Base-by-base conservation (phyloP, 2,888 invertebrate species). In the Caenorhabditis sp. region DNA sequence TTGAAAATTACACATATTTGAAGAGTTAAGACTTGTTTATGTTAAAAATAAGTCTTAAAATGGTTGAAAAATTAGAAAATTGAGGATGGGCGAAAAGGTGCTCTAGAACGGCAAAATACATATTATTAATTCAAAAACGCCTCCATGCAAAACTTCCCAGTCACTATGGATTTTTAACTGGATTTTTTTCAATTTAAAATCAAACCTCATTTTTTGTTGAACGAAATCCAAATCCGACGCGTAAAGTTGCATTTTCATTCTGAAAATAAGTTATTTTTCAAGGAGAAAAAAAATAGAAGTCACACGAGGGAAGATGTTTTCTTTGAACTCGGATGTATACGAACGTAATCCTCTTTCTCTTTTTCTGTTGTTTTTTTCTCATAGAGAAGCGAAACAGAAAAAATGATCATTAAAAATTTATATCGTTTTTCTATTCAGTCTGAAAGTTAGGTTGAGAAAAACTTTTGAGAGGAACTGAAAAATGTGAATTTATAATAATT, bases 61-160 rank as follows among this genome's bases (percentile, higher is more conserved):
- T 53, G 53, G 53, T 23, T 53, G n/a, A 53, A 53, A 53, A 53
- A 53, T 21, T 19, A 2, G 53, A 53, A 53, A 23, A 53, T 53
- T 53, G 53, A 53, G 53, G 53, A 53, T 53, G 53, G 53, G 53
- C 53, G 53, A 53, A 53, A 53, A 53, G 53, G 53, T 53, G 53
- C 53, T 19, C 53, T 21, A 53, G 53, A 53, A 53, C 53, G 53
- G 53, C 53, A 53, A 53, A 53, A 53, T 53, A 53, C 23, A 53
- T 53, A 53, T 53, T 31, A 31, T 31, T 31, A 10, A 31, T 31
- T 31, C 31, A 6, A 31, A 31, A 31, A 31, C 10, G 31, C 31
- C 10, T 31, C 31, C 31, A 43, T 43, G 12, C 43, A 43, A 43
- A 43, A 14, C 14, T 43, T 43, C 17, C 3, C 17, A 17, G 43